Evolutionary conservation across 2,113 vertebrate species (phyloP).

Genomic region (Penelope pileata): DNA sequence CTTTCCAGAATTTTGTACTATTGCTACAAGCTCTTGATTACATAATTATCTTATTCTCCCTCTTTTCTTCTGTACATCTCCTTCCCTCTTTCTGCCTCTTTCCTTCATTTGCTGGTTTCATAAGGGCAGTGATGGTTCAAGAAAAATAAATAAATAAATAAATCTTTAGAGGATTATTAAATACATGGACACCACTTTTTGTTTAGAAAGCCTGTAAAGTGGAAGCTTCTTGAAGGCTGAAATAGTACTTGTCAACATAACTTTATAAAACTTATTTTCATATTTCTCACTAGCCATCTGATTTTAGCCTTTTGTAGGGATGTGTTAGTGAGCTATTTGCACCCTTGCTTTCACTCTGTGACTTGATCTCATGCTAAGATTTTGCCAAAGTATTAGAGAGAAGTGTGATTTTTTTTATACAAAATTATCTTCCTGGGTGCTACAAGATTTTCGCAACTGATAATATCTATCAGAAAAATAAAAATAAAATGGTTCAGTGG

Average conservation of each 20-base stretch:
- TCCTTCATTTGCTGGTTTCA: not conserved
- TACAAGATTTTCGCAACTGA: not conserved
- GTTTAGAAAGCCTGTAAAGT: not conserved
- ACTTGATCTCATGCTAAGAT: not conserved
- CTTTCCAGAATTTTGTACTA: not conserved
- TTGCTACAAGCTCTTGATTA: not conserved
- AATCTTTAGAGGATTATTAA: not conserved
- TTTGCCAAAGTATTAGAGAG: not conserved
- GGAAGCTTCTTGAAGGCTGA: not conserved
- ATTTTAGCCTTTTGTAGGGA: not conserved
- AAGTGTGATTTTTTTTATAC: fast-evolving
- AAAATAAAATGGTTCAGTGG: not conserved
- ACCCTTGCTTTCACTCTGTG: not conserved
- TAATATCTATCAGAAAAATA: not conserved
- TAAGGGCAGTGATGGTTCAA: not conserved
- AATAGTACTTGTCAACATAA: not conserved
- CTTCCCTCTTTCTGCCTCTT: not conserved
- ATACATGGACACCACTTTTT: not conserved
- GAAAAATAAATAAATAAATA: not conserved
- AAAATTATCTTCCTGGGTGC: not conserved
- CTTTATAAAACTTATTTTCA: not conserved
- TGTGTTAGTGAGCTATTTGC: no score
- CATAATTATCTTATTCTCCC: fast-evolving
- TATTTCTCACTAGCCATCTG: not conserved
- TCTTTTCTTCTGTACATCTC: not conserved